Conservation (phyloP, 2,113 vertebrate species). For the Tetraodon nigroviridis region DNA sequence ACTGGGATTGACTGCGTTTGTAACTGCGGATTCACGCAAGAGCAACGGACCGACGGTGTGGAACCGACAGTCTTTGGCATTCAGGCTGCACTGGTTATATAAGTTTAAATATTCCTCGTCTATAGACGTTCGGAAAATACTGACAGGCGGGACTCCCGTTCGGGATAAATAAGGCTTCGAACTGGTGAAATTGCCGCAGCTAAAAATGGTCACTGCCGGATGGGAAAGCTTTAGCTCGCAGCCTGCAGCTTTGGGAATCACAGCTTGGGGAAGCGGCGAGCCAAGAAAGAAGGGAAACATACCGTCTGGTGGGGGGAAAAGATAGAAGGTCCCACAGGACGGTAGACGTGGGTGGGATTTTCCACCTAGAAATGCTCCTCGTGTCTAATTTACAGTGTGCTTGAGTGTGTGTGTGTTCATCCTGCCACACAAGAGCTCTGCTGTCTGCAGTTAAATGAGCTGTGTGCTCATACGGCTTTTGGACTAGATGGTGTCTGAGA, state of each 20-base stretch:
- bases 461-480: constrained; percentile 25
- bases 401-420: constrained; percentile 8
- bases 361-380: constrained; percentile 41
- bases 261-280: constrained; percentile 6
- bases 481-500: constrained; percentile 7
- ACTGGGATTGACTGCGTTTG: constrained; percentile 33
- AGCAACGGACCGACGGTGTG: not conserved
- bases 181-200: constrained; percentile 46
- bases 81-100: too few species aligned
- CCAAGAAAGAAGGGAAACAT: constrained; percentile 45
- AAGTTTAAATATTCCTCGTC: constrained; percentile 10
- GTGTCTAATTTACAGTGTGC: constrained; percentile 25
- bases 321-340: constrained; percentile 50
- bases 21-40: not conserved
- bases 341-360: constrained; percentile 51
- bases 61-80: not conserved
- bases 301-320: constrained; percentile 44
- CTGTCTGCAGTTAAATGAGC: constrained; percentile 31
- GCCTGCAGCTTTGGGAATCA: constrained; percentile 42
- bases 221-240: constrained; percentile 53
- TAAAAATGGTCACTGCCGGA: constrained; percentile 61
- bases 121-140: constrained; percentile 25
- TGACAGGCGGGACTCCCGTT: constrained; percentile 21
- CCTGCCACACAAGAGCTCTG: constrained; percentile 21
- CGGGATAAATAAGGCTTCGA: constrained; percentile 44